These are phyloP conservation scores for Propithecus deckenii DNA, from an alignment of 2,797 vertebrate species.

Conservation along the genomic window DNA sequence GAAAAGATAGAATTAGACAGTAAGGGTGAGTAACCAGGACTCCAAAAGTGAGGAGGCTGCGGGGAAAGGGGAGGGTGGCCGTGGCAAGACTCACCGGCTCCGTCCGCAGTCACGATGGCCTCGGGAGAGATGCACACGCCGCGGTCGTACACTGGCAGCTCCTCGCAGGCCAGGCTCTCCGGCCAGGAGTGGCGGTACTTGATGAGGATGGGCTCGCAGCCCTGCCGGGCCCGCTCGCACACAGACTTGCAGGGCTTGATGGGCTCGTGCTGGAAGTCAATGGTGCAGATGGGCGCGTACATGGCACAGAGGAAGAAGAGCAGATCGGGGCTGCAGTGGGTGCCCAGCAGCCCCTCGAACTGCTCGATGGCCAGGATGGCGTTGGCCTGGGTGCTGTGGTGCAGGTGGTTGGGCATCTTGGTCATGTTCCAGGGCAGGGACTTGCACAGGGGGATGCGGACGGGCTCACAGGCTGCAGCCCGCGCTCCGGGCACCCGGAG, in stretches of 20 bases:
- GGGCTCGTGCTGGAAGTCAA: constrained; percentile 98
- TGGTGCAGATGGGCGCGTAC: constrained; percentile 99
- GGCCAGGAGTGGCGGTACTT: constrained; percentile 97
- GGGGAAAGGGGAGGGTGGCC: background rate
- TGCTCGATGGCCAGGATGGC: constrained; percentile 98
- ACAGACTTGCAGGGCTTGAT: constrained; percentile 98
- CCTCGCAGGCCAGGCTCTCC: constrained; percentile 94
- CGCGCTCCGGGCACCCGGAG: constrained; percentile 79
- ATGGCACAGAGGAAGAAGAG: constrained; percentile 99
- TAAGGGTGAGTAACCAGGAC: background rate
- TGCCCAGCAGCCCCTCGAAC: constrained; percentile 95
- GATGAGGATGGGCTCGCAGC: constrained; percentile 96
- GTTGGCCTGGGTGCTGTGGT: constrained; percentile 99
- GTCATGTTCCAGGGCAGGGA: constrained; percentile 99
- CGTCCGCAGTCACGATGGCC: constrained; percentile 95
- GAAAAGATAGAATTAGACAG: background rate
- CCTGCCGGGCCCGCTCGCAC: constrained; percentile 93
- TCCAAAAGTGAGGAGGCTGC: background rate
- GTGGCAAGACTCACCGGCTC: constrained; percentile 88
- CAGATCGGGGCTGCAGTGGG: constrained; percentile 94
- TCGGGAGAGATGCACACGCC: constrained; percentile 98
- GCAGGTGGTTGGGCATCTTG: constrained; percentile 99
- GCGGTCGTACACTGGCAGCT: constrained; percentile 96
- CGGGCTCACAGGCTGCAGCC: constrained; percentile 93
- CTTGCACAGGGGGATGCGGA: constrained; percentile 95